phyloP scores from a whole-genome alignment of 2,797 vertebrate species.

The Toxotes lorentzi region DNA sequence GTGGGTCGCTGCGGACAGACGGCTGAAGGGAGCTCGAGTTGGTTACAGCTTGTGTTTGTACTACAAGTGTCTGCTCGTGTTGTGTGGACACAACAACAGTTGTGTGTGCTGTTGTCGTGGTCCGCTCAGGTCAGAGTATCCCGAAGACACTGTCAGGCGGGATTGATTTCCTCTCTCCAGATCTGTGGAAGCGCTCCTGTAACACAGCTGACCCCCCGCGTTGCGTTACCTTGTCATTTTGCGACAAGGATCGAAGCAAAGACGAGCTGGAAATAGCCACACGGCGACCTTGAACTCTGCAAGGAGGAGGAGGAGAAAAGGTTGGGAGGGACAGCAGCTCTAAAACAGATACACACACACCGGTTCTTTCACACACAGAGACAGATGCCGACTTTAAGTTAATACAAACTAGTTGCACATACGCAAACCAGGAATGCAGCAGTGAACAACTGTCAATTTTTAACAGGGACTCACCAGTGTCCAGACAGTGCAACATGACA shows the following conservation, averaged over 20 bases:
- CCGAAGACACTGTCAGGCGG: conserved; percentile 96
- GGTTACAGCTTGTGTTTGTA: conserved; percentile 28
- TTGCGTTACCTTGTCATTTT: conserved; percentile 97
- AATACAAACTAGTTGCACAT: no score
- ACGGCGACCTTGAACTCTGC: conserved; percentile 62
- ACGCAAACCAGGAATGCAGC: no score
- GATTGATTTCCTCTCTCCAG: conserved; percentile 93
- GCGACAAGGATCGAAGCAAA: conserved; percentile 91
- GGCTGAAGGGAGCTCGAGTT: conserved; percentile 58
- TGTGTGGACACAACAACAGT: no score
- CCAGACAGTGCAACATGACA: no score
- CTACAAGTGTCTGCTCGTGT: no score
- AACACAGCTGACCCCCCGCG: conserved; percentile 93
- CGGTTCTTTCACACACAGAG: neutral
- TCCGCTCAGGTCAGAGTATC: conserved; percentile 92
- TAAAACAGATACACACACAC: conserved; percentile 18
- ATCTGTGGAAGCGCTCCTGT: conserved; percentile 91
- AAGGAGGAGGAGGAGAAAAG: conserved; percentile 19
- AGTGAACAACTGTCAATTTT: no score
- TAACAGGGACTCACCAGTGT: no score
- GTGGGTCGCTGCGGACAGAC: conserved; percentile 54
- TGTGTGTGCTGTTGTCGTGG: conserved; percentile 83
- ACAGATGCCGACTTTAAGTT: no score
- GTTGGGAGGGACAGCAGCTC: conserved; percentile 32
- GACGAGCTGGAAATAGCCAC: conserved; percentile 89